These are phyloP conservation scores for Catharus ustulatus DNA, from an alignment of 2,797 vertebrate genomes.

Conservation along the genomic window DNA sequence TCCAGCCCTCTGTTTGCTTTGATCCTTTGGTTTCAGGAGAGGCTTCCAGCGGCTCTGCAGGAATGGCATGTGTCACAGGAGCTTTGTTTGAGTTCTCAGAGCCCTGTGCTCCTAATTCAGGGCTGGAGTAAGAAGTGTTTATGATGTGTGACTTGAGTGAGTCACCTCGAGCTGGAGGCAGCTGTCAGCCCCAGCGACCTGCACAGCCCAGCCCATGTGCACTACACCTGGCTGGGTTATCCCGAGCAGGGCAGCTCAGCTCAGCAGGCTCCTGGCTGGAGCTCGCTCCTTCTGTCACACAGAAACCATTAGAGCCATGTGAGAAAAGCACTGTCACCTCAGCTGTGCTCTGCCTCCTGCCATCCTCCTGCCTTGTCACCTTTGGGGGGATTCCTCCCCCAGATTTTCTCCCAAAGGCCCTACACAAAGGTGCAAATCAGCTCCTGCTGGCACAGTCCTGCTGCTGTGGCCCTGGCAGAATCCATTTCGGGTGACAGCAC, in stretches of 20 bases:
- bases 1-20: background rate
- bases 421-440: fast-evolving
- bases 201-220: background rate
- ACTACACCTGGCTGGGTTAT: background rate
- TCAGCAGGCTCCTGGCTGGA: background rate
- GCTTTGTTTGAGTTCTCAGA: background rate
- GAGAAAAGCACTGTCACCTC: background rate
- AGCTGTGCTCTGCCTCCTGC: background rate
- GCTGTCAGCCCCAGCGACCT: background rate
- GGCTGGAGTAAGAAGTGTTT: background rate
- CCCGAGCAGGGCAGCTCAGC: background rate
- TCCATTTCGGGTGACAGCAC: background rate
- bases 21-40: background rate
- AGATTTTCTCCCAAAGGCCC: background rate
- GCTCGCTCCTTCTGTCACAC: background rate
- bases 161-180: background rate
- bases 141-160: background rate
- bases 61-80: background rate
- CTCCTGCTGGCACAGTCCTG: background rate
- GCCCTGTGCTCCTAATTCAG: background rate
- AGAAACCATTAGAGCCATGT: background rate
- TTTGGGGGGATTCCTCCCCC: background rate
- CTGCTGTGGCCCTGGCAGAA: background rate
- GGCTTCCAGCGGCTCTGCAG: background rate
- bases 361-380: fast-evolving